Percentiles rank a stretch among this genome's conserved stretches.
Conservation (phyloP, 1,140 invertebrate genomes). For the Cherax destructor region DNA sequence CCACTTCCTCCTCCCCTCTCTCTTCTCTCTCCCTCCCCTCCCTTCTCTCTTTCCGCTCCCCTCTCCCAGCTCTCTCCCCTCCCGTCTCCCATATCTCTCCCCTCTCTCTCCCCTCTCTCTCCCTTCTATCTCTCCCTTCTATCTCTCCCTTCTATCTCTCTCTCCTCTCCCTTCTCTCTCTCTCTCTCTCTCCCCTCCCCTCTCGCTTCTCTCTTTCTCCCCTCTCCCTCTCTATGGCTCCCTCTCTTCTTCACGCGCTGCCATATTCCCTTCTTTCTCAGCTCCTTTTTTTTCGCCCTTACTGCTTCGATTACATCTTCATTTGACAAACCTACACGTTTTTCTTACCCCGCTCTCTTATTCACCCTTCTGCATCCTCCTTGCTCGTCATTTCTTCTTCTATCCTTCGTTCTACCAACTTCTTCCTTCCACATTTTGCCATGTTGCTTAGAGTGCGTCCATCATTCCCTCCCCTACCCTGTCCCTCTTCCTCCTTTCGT, state of each 20-base stretch:
- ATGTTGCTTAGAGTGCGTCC: too few relatives aligned
- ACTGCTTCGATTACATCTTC: not conserved
- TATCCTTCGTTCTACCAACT: too few relatives aligned
- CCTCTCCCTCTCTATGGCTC: too few relatives aligned
- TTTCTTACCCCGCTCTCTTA: not conserved
- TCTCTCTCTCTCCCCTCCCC: not conserved
- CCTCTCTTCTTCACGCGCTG: not conserved
- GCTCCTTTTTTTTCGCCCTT: not conserved
- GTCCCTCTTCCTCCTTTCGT: not conserved
- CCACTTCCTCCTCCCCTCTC: not conserved
- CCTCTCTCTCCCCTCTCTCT: too few relatives aligned
- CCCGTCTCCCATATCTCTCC: too few relatives aligned
- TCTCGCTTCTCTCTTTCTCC: not conserved
- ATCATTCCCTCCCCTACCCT: not conserved
- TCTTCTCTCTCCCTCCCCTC: too few relatives aligned
- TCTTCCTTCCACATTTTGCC: too few relatives aligned
- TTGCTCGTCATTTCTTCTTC: too few relatives aligned
- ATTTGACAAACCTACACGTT: not conserved
- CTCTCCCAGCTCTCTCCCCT: too few relatives aligned
- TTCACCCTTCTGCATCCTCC: too few relatives aligned
- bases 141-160: not conserved
- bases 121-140: too few relatives aligned
- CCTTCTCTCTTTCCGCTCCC: too few relatives aligned
- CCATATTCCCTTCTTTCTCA: not conserved
- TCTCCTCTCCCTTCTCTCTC: not conserved